Base-by-base conservation (phyloP, 2,113 vertebrate species). In the Sinocyclocheilus grahami region DNA sequence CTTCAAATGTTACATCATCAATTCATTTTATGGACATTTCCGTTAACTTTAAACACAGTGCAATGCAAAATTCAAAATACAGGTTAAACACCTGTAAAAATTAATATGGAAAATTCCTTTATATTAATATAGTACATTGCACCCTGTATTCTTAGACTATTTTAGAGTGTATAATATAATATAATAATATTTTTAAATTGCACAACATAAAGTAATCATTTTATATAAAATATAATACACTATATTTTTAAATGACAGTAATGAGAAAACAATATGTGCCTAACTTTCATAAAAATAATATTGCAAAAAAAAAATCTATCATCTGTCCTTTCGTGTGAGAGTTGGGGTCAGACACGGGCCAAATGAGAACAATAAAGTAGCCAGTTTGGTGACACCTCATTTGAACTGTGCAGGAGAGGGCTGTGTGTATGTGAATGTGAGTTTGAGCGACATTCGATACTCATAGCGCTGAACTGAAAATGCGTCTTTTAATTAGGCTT, bases 281-380 rank as follows among this genome's bases (percentile, higher is more conserved):
- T 18, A 3, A 69, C 9, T 69, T 33, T 33, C 30, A 33, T 69
- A 14, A 69, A 69, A 72, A 46, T 37, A 71, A 71, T 71, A 71
- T 37, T 4, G 67, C 18, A 20, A 30, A 33, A 67, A 30, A 2
- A 65, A 16, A 14, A 33, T 18, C 6, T 58, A 9, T 33, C 16
- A 8, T 37, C 30, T 33, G 27, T 69, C 27, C 14, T 69, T 33
- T 69, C 14, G 16, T 30, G 5, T 67, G n/a, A 27, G n/a, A 33
- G 65, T 67, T 4, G 75, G 84, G 39, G n/a, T 88, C 65, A 84
- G 77, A 81, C 62, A 58, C 13, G 30, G 33, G 87, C 88, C 90
- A 88, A 86, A 92, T 89, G 87, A 90, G 58, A 30, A 20, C 71
- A 89, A 93, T 88, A 90, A 88, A 90, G 87, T 84, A 91, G 86